Evolutionary conservation across 1,140 invertebrate genomes (phyloP).

Genomic region (Pseudomyrmex dendroicus): DNA sequence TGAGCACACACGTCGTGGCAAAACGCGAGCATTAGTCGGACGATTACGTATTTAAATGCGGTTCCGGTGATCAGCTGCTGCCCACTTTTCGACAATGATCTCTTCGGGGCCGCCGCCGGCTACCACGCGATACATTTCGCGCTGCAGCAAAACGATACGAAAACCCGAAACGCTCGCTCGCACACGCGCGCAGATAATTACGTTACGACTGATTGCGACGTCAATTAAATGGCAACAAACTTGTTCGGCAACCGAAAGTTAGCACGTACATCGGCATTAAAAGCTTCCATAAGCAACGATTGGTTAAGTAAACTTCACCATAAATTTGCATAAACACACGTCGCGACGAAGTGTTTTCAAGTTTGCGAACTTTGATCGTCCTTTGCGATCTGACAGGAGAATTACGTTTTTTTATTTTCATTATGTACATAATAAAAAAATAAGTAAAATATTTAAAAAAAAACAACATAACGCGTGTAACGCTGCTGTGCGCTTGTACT

Average conservation of each 20-base stretch:
- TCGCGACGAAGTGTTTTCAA: neutral
- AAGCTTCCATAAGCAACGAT: neutral
- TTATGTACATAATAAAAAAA: too few species aligned
- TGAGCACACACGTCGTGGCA: slow-evolving; percentile 24
- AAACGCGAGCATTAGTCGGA: slow-evolving; percentile 67
- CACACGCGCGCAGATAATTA: slow-evolving; percentile 32
- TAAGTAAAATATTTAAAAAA: too few species aligned
- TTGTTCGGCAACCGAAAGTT: neutral
- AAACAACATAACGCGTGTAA: neutral
- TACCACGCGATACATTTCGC: slow-evolving; percentile 66
- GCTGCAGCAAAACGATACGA: slow-evolving; percentile 13
- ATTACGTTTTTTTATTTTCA: too few species aligned
- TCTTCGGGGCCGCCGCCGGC: slow-evolving; percentile 32
- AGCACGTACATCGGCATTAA: neutral
- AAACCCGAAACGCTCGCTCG: slow-evolving; percentile 8
- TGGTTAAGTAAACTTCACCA: neutral
- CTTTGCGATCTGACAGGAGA: too few species aligned
- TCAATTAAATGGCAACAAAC: slow-evolving; percentile 13
- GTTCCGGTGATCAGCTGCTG: slow-evolving; percentile 79
- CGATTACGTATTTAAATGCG: slow-evolving; percentile 79
- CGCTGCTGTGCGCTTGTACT: neutral
- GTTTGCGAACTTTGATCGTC: too few species aligned
- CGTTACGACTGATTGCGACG: slow-evolving; percentile 19
- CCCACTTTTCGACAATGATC: slow-evolving; percentile 69
- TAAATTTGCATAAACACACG: neutral